Evolutionary conservation across 1,140 invertebrate genomes (phyloP).

Genomic region (Lordiphosa clarofinis): DNA sequence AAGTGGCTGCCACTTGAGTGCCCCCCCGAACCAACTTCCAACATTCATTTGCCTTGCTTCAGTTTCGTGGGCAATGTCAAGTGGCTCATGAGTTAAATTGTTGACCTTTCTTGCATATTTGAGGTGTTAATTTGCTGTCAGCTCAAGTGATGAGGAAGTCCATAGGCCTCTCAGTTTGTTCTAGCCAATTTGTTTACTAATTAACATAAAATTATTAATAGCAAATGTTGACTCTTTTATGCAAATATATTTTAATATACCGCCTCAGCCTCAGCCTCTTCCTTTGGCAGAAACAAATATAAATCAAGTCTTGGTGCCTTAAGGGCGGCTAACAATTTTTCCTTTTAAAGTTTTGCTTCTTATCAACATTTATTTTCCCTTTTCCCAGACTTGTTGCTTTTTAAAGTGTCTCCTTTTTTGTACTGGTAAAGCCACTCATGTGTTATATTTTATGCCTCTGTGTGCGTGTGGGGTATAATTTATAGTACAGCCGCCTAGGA

Average conservation of each 20-base stretch:
- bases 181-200: too few relatives aligned
- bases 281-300: too few relatives aligned
- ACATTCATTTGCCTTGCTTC: constrained; percentile 1
- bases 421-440: constrained; percentile 14
- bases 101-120: constrained; percentile 59
- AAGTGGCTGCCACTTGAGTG: constrained; percentile 3
- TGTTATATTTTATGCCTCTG: constrained; percentile 10
- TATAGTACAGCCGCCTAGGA: constrained; percentile 6
- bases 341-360: constrained; percentile 3
- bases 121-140: constrained; percentile 61
- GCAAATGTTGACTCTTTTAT: too few relatives aligned
- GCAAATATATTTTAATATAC: too few relatives aligned
- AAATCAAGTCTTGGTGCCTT: constrained; percentile 12
- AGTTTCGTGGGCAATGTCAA: constrained; percentile 12
- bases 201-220: too few relatives aligned
- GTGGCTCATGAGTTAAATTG: constrained; percentile 6
- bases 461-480: constrained; percentile 5
- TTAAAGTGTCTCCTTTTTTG: constrained; percentile 8
- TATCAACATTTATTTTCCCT: not conserved
- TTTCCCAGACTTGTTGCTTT: constrained; percentile 4
- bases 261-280: too few relatives aligned
- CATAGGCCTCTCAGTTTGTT: not conserved
- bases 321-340: constrained; percentile 11
- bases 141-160: constrained; percentile 9
- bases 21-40: not conserved